Percentiles rank a stretch among this genome's conserved stretches.
These are phyloP conservation scores for Amiota minor DNA, from an alignment of 2,888 invertebrate genomes.

Conservation along the genomic window DNA sequence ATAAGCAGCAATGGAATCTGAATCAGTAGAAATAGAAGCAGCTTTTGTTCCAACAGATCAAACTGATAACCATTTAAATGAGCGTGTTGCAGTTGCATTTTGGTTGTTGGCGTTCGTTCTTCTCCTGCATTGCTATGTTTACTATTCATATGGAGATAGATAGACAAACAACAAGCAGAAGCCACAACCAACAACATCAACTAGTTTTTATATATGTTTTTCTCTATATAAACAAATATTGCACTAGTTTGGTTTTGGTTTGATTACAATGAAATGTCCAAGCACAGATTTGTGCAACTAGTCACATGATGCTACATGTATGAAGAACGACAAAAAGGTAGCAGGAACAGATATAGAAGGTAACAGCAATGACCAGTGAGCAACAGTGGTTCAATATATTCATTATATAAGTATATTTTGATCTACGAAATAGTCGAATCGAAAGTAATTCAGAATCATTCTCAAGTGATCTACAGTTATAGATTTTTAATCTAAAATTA, in stretches of 20 bases:
- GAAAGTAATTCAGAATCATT: too few species aligned
- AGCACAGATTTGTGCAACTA: constrained; percentile 59
- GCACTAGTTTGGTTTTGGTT: constrained; percentile 63
- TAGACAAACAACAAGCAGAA: constrained; percentile 8
- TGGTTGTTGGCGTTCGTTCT: constrained; percentile 29
- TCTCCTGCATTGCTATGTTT: constrained; percentile 29
- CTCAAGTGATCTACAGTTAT: too few species aligned
- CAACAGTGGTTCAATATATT: background rate
- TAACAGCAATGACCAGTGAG: background rate
- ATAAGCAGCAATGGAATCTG: constrained; percentile 1
- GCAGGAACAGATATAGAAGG: background rate
- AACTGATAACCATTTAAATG: constrained; percentile 69
- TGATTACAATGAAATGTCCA: constrained; percentile 37
- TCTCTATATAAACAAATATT: constrained; percentile 55
- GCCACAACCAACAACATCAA: constrained; percentile 15
- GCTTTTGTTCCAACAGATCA: constrained; percentile 68
- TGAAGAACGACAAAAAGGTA: background rate
- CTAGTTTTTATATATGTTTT: constrained; percentile 48
- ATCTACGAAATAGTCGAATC: too few species aligned
- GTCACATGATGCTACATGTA: constrained; percentile 44
- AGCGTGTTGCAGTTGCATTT: constrained; percentile 46
- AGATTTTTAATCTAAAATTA: too few species aligned
- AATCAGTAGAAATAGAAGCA: constrained; percentile 53
- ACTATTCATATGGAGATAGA: constrained; percentile 18
- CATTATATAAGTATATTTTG: too few species aligned